A percentile compares a stretch with the other conserved stretches of the same genome.
phyloP scores from a whole-genome alignment of 1,140 invertebrate species.

The Psilanteris sp. region DNA sequence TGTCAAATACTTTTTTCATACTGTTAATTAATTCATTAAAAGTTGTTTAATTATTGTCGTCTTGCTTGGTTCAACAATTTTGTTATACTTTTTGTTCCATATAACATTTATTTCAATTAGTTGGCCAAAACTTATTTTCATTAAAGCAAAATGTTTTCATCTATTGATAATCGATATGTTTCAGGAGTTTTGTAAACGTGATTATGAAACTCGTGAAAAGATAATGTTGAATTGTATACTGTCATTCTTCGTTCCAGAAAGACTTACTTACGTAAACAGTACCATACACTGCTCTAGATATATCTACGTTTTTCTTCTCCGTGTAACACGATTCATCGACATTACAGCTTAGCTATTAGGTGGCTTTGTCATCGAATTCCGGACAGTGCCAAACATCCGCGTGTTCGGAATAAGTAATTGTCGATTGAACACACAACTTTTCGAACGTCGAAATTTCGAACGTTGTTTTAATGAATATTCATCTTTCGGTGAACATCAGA shows the following conservation, averaged over 20 bases:
- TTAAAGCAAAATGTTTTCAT: too few relatives aligned
- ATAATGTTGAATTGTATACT: slow-evolving; percentile 40
- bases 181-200: too few relatives aligned
- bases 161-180: too few relatives aligned
- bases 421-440: slow-evolving; percentile 63
- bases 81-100: neutral
- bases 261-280: slow-evolving; percentile 45
- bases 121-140: too few relatives aligned
- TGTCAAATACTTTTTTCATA: slow-evolving; percentile 26
- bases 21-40: slow-evolving; percentile 33
- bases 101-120: too few relatives aligned
- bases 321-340: slow-evolving; percentile 29
- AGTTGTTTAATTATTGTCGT: slow-evolving; percentile 4
- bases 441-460: slow-evolving; percentile 35
- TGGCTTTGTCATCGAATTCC: slow-evolving; percentile 56
- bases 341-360: slow-evolving; percentile 23
- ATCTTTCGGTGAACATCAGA: slow-evolving; percentile 40
- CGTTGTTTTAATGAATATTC: slow-evolving; percentile 62
- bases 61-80: slow-evolving; percentile 1
- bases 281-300: slow-evolving; percentile 38
- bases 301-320: slow-evolving; percentile 28
- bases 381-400: slow-evolving; percentile 56
- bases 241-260: slow-evolving; percentile 24
- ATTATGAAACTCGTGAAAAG: slow-evolving; percentile 29
- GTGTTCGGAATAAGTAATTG: slow-evolving; percentile 65